These are phyloP conservation scores for Hydra vulgaris DNA, from an alignment of 30 jellyfish, hydroid and myxozoan genomes.

Conservation along the genomic window DNA sequence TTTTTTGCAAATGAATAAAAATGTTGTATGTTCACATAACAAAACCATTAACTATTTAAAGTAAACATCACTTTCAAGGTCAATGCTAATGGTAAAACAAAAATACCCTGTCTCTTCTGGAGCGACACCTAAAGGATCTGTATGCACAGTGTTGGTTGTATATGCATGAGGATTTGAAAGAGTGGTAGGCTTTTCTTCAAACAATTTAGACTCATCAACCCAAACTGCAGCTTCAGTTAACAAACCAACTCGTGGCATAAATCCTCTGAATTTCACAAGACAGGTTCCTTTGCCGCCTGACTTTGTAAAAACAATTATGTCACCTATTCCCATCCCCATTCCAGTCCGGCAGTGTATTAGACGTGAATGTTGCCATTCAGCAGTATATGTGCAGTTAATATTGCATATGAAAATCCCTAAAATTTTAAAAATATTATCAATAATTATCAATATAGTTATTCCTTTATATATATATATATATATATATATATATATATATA, in stretches of 20 bases:
- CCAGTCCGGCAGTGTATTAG: slow-evolving; percentile 81
- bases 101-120: slow-evolving; percentile 94
- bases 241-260: slow-evolving; percentile 92
- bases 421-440: not conserved
- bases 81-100: not conserved
- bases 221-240: slow-evolving; percentile 92
- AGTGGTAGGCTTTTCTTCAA: slow-evolving; percentile 90
- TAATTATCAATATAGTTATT: too few relatives aligned
- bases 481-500: not conserved
- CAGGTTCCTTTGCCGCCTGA: slow-evolving; percentile 92
- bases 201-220: slow-evolving; percentile 93
- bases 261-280: slow-evolving; percentile 78
- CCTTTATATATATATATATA: not conserved
- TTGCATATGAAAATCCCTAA: slow-evolving; percentile 84
- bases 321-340: slow-evolving; percentile 73
- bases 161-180: slow-evolving; percentile 52
- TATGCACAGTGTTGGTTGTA: slow-evolving; percentile 44
- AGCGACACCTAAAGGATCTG: slow-evolving; percentile 94
- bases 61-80: too few relatives aligned
- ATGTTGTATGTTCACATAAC: too few relatives aligned
- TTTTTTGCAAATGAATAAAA: too few relatives aligned
- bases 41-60: too few relatives aligned
- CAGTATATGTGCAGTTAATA: slow-evolving; percentile 78
- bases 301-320: slow-evolving; percentile 69
- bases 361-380: slow-evolving; percentile 84